phyloP scores from a whole-genome alignment of 2,113 vertebrate genomes.

The Myanophis thanlyinensis region DNA sequence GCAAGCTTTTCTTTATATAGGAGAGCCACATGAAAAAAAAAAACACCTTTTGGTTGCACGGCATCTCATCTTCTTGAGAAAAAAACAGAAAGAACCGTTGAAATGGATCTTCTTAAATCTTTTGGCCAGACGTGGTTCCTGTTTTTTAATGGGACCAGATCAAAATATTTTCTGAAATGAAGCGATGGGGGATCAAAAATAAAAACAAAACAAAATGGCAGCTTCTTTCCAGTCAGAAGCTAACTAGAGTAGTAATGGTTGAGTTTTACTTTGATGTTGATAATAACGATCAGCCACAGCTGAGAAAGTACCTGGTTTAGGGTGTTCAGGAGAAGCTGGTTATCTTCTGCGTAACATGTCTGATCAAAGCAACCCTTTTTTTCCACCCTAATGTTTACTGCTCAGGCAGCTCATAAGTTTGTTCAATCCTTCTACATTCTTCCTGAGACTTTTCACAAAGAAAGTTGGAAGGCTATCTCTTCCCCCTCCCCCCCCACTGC shows the following conservation, averaged over 20 bases:
- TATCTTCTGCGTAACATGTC: not conserved
- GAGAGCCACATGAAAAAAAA: not conserved
- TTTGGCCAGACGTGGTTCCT: not conserved
- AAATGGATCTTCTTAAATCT: slow-evolving; percentile 13
- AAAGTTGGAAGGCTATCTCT: not conserved
- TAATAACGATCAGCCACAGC: not conserved
- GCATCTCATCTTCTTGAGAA: not conserved
- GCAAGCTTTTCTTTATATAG: not conserved
- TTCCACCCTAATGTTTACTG: not conserved
- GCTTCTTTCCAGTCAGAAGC: not conserved
- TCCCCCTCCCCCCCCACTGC: no score
- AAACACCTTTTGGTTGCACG: not conserved
- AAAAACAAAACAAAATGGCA: not conserved
- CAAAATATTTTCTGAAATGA: not conserved
- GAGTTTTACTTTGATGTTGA: not conserved
- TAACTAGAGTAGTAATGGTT: not conserved
- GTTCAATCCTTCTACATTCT: not conserved
- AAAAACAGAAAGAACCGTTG: not conserved
- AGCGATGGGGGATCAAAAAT: not conserved
- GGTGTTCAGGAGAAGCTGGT: not conserved
- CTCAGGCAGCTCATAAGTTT: not conserved
- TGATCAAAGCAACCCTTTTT: not conserved
- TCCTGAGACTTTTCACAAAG: not conserved
- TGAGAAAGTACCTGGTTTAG: not conserved
- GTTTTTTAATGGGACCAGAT: slow-evolving; percentile 1